Percentiles rank a stretch among this genome's conserved stretches.
phyloP scores from a whole-genome alignment of 2,797 vertebrate species.

The Scolopax rusticola region DNA sequence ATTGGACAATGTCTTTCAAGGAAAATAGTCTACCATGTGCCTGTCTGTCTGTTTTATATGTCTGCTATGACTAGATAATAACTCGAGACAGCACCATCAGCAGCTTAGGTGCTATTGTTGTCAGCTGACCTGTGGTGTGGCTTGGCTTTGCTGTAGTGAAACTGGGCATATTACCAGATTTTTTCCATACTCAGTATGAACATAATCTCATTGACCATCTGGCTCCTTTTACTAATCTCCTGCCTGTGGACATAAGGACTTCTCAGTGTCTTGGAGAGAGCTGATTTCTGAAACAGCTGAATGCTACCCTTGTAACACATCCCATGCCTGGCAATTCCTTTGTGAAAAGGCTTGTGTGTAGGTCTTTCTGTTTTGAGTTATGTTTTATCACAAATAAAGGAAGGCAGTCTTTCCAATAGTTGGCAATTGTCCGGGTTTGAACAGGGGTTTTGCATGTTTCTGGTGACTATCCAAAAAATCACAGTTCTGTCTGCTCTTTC shows the following conservation, averaged over 20 bases:
- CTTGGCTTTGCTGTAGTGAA: not conserved
- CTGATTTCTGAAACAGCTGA: not conserved
- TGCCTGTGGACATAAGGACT: not conserved
- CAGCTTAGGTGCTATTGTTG: not conserved
- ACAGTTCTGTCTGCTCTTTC: not conserved
- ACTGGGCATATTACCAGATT: not conserved
- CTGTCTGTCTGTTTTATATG: not conserved
- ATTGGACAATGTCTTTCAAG: not conserved
- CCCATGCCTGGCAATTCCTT: not conserved
- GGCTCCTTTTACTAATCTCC: conserved; percentile 22
- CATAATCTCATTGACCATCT: conserved; percentile 52
- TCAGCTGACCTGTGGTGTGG: not conserved
- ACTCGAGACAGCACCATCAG: not conserved
- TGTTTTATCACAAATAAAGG: not conserved
- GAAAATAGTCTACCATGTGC: not conserved
- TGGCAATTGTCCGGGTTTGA: not conserved
- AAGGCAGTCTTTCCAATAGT: not conserved
- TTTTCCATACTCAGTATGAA: not conserved
- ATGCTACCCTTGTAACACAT: not conserved
- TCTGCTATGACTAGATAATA: not conserved
- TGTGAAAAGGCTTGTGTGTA: not conserved
- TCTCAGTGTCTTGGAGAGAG: not conserved
- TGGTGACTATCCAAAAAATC: not conserved
- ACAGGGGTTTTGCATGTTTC: not conserved
- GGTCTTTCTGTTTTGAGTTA: not conserved